Evolutionary conservation across 1,140 invertebrate species (phyloP).

Genomic region (Aphelenchoides avenae): DNA sequence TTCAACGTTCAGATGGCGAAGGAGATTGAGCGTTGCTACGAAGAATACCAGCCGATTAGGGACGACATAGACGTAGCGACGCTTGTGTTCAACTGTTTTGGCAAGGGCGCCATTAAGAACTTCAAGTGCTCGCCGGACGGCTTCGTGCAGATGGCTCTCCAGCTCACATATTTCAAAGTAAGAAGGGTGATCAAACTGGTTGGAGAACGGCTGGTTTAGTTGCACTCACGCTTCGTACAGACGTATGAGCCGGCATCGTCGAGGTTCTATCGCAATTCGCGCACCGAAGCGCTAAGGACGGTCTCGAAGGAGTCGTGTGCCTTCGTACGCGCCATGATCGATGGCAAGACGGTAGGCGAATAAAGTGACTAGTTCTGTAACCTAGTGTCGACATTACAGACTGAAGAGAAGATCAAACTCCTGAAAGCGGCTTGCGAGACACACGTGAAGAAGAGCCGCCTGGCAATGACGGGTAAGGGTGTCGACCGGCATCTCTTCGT

Average conservation of each 20-base stretch:
- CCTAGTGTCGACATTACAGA: too few species aligned
- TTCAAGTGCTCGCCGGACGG: slow-evolving; percentile 62
- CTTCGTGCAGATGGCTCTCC: slow-evolving; percentile 63
- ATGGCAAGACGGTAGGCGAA: too few species aligned
- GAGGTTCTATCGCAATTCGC: slow-evolving; percentile 83
- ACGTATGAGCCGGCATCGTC: slow-evolving; percentile 98
- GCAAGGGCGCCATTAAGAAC: slow-evolving; percentile 60
- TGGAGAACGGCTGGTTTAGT: slow-evolving; percentile 61
- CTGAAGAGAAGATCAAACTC: slow-evolving; percentile 61
- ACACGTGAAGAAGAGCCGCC: slow-evolving; percentile 66
- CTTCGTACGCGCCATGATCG: slow-evolving; percentile 84
- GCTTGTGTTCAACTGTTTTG: slow-evolving; percentile 41
- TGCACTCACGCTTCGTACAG: slow-evolving; percentile 81
- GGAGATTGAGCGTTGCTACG: too few species aligned
- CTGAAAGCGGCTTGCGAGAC: slow-evolving; percentile 71
- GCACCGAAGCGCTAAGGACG: slow-evolving; percentile 91
- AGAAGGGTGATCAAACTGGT: neutral
- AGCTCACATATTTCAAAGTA: slow-evolving; percentile 56
- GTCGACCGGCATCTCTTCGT: slow-evolving; percentile 96
- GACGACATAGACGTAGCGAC: slow-evolving; percentile 41
- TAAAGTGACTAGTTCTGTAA: too few species aligned
- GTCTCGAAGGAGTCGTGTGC: slow-evolving; percentile 83
- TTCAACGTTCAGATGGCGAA: slow-evolving; percentile 27
- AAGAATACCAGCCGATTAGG: neutral
- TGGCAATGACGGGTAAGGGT: slow-evolving; percentile 91